Percentiles rank a stretch among this genome's conserved stretches.
phyloP scores from a whole-genome alignment of 1,140 invertebrate species.

The Trypoxylus dichotomus region DNA sequence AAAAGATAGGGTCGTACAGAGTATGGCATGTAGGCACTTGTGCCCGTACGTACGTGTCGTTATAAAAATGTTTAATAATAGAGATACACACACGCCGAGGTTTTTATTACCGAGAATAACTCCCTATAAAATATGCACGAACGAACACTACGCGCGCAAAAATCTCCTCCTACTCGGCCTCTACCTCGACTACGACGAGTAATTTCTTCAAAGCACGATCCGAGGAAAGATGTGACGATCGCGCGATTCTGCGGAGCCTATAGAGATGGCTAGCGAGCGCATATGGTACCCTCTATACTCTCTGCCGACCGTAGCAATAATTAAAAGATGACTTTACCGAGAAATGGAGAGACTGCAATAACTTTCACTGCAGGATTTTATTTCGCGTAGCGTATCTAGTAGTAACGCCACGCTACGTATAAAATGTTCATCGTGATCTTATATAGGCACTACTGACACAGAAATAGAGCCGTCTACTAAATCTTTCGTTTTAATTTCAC shows the following conservation, averaged over 20 bases:
- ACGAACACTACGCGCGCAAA: neutral
- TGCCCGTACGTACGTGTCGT: neutral
- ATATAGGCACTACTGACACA: neutral
- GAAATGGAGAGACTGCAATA: neutral
- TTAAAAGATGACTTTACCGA: neutral
- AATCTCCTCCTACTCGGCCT: neutral
- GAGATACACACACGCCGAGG: neutral
- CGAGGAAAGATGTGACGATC: neutral
- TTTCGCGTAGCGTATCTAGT: neutral
- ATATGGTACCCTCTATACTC: neutral
- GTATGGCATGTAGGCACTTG: neutral
- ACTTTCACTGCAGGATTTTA: neutral
- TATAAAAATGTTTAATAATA: slow-evolving; percentile 8
- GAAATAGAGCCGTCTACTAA: neutral
- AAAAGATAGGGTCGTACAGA: neutral
- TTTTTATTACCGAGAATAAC: neutral
- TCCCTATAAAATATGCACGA: neutral
- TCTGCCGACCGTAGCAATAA: neutral
- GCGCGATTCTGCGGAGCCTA: neutral
- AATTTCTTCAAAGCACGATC: neutral
- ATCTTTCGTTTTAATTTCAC: neutral
- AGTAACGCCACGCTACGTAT: neutral
- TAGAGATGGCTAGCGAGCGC: neutral
- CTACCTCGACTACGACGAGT: neutral
- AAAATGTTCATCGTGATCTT: neutral